Percentiles rank a stretch among this genome's conserved stretches.
Evolutionary conservation across 2,113 vertebrate species (phyloP).

Genomic region (Pseudopipra pipra): DNA sequence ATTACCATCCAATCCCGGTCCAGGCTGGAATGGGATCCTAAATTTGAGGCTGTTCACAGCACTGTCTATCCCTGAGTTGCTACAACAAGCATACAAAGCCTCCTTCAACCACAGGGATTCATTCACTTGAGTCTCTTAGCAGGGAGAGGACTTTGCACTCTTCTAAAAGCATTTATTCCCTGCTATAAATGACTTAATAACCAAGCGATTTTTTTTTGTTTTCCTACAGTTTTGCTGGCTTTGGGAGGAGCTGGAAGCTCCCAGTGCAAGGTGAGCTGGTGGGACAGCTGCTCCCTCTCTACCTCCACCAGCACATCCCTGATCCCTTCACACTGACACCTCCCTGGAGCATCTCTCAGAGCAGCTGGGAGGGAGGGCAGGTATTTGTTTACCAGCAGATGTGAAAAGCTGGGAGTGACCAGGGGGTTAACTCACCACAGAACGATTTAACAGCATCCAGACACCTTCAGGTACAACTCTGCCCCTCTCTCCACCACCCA

Average conservation of each 20-base stretch:
- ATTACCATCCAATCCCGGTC: not conserved
- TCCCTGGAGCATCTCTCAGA: rapidly evolving
- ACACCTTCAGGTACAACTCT: not conserved
- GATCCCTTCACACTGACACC: not conserved
- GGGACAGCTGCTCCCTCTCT: not conserved
- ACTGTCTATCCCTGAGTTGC: not conserved
- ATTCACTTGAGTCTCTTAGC: not conserved
- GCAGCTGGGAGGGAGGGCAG: not conserved
- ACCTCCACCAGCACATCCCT: not conserved
- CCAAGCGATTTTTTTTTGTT: not conserved
- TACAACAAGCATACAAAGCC: not conserved
- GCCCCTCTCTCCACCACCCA: not conserved
- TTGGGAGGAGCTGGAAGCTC: not conserved
- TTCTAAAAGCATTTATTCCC: not conserved
- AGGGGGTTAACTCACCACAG: not conserved
- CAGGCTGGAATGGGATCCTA: not conserved
- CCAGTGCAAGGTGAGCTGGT: not conserved
- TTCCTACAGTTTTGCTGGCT: not conserved
- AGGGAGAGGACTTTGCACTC: not conserved
- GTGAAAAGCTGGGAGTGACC: not conserved
- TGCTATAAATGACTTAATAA: not conserved
- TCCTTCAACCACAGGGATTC: not conserved
- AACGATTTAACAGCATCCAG: not conserved
- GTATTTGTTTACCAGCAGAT: not conserved
- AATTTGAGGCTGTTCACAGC: not conserved